These are phyloP conservation scores for Caretta caretta DNA, from an alignment of 2,113 vertebrate genomes.

Conservation along the genomic window DNA sequence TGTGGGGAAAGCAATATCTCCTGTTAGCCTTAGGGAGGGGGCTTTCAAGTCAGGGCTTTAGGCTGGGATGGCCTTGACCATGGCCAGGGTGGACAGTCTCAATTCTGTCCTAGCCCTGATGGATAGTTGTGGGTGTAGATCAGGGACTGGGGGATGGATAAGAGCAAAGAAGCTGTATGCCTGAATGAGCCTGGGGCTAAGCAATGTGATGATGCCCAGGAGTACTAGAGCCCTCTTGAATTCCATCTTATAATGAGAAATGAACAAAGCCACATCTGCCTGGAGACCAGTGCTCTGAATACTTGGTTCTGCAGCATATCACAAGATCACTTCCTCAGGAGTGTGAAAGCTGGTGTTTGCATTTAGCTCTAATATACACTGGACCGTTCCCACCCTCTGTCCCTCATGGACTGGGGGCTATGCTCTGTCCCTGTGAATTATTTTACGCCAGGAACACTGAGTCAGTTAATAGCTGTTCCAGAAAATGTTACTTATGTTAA, in stretches of 20 bases:
- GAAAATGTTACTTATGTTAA: slow-evolving; percentile 27
- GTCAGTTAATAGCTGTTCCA: neutral
- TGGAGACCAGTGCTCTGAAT: fast-evolving
- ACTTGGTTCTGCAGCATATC: neutral
- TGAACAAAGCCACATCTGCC: neutral
- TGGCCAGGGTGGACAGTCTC: too few relatives aligned
- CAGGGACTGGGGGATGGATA: neutral
- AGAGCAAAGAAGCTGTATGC: neutral
- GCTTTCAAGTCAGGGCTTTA: neutral
- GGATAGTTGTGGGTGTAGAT: neutral
- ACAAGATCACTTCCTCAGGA: neutral
- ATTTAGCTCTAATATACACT: neutral
- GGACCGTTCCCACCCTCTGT: neutral
- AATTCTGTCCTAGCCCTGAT: neutral
- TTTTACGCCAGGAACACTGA: slow-evolving; percentile 37
- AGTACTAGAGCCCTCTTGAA: neutral
- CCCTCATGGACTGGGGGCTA: neutral
- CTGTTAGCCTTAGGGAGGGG: too few relatives aligned
- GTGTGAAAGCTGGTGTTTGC: neutral
- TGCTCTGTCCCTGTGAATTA: neutral
- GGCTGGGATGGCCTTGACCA: too few relatives aligned
- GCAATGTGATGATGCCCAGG: fast-evolving
- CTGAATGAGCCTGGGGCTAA: neutral
- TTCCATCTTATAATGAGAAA: neutral
- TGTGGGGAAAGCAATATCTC: neutral